Percentiles rank a stretch among this genome's conserved stretches.
Evolutionary conservation across 2,797 vertebrate species (phyloP).

Genomic region (Notolabrus celidotus): DNA sequence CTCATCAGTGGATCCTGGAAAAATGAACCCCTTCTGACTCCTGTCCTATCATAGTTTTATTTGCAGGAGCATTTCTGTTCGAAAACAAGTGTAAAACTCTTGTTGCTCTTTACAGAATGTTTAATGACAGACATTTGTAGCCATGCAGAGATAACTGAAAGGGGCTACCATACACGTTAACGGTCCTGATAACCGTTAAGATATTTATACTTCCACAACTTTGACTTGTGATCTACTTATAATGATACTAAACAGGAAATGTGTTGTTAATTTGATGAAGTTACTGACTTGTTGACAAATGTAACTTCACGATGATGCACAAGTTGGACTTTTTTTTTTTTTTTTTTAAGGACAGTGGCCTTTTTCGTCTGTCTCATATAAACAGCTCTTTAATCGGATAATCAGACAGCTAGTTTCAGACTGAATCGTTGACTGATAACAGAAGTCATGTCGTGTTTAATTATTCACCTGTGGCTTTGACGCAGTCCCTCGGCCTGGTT

Average conservation of each 20-base stretch:
- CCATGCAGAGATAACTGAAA: neutral
- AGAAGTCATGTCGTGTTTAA: no score
- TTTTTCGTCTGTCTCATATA: no score
- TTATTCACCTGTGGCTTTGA: constrained; percentile 51
- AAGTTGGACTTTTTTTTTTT: neutral
- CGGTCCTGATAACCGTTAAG: constrained; percentile 17
- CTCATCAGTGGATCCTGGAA: neutral
- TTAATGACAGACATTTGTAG: constrained; percentile 30
- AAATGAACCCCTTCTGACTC: neutral
- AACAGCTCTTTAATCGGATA: no score
- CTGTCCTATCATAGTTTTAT: fast-evolving
- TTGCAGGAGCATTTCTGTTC: neutral
- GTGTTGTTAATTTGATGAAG: neutral
- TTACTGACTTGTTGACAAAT: neutral
- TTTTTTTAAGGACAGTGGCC: no score
- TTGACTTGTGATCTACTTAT: no score
- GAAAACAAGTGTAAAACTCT: neutral
- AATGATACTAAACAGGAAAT: no score
- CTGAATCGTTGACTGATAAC: no score
- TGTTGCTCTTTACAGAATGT: neutral
- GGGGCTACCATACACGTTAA: constrained; percentile 8
- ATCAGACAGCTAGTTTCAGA: no score
- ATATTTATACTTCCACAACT: no score
- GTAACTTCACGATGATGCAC: neutral
- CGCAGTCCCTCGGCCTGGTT: constrained; percentile 25